Conservation (phyloP, 2,797 vertebrate genomes). For the Allenopithecus nigroviridis region DNA sequence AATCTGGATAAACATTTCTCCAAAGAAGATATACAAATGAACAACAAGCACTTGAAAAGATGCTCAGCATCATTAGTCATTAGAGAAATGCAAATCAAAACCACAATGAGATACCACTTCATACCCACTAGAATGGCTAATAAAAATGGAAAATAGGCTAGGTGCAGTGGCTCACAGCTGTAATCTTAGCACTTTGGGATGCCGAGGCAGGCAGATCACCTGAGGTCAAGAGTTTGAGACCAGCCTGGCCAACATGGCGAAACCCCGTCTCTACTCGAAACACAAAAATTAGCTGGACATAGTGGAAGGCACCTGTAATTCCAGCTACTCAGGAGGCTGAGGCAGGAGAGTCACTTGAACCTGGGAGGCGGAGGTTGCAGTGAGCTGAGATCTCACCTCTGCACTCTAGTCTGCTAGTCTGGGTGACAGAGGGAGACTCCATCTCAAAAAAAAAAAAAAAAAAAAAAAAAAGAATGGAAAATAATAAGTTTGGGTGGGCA, state of each 20-base stretch:
- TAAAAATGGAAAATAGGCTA: neutral
- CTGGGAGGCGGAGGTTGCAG: neutral
- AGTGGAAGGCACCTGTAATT: rapidly evolving
- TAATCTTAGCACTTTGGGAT: neutral
- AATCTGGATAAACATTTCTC: neutral
- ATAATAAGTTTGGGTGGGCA: neutral
- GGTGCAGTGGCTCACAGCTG: neutral
- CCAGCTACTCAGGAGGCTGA: neutral
- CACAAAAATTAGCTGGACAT: neutral
- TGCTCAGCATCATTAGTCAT: neutral
- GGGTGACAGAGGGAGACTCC: neutral
- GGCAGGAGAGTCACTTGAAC: neutral
- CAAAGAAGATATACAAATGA: neutral
- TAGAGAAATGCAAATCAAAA: neutral
- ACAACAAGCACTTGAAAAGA: neutral
- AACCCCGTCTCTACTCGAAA: neutral
- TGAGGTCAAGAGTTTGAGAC: neutral
- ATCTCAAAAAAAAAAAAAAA: neutral
- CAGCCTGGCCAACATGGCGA: neutral
- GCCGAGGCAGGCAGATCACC: rapidly evolving
- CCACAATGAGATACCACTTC: neutral
- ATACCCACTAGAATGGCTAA: neutral
- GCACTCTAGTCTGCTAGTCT: neutral
- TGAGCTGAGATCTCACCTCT: neutral
- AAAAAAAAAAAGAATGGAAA: neutral